A percentile compares a stretch with the other conserved stretches of the same genome.
Evolutionary conservation across 2,797 vertebrate genomes (phyloP).

Genomic region (Molossus molossus): DNA sequence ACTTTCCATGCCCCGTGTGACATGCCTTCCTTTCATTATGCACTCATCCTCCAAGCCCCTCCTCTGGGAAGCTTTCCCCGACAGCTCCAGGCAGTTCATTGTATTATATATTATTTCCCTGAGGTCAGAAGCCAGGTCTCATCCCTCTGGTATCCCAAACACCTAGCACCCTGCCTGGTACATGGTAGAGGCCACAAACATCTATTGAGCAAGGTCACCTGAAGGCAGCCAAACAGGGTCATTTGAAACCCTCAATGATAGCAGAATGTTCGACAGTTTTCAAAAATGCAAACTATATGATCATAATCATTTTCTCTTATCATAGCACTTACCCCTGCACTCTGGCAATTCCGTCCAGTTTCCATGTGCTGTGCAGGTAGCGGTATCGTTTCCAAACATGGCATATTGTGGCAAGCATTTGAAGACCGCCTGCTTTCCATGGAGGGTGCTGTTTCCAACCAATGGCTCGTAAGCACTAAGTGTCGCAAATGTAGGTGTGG

Average conservation of each 20-base stretch:
- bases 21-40: background rate
- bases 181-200: background rate
- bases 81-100: background rate
- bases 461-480: slow-evolving; percentile 87
- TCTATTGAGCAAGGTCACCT: background rate
- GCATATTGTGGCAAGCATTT: slow-evolving; percentile 91
- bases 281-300: background rate
- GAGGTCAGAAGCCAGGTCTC: background rate
- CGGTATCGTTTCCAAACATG: slow-evolving; percentile 92
- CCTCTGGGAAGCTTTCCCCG: background rate
- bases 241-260: background rate
- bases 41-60: background rate
- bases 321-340: slow-evolving; percentile 91
- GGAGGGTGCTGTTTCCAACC: slow-evolving; percentile 84
- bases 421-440: slow-evolving; percentile 89
- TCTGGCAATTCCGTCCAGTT: slow-evolving; percentile 91
- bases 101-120: background rate
- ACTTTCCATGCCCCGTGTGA: background rate
- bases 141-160: background rate
- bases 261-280: background rate
- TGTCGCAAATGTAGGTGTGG: slow-evolving; percentile 88
- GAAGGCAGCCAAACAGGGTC: background rate
- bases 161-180: background rate
- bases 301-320: background rate
- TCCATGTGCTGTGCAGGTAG: slow-evolving; percentile 91